phyloP scores from a whole-genome alignment of 1,140 invertebrate genomes.

The Drosophila azteca region DNA sequence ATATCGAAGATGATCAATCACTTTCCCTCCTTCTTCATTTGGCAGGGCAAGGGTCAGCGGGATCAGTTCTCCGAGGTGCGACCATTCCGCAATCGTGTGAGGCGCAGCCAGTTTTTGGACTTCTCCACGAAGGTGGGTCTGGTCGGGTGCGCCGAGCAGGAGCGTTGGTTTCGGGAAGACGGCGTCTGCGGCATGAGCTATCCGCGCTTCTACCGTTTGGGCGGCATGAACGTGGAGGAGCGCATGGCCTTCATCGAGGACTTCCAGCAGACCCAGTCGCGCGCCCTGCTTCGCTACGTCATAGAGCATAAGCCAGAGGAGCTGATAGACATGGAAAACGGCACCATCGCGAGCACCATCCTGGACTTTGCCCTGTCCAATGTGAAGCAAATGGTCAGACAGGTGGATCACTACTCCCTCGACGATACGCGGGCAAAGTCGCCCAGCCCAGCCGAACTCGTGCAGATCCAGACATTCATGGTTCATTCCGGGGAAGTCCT shows the following conservation, averaged over 20 bases:
- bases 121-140: constrained; percentile 87
- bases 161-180: constrained; percentile 86
- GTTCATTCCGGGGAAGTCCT: constrained; percentile 84
- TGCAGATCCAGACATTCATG: constrained; percentile 90
- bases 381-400: constrained; percentile 63
- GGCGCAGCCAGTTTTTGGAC: constrained; percentile 84
- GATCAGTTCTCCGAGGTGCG: constrained; percentile 79
- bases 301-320: constrained; percentile 79
- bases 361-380: constrained; percentile 85
- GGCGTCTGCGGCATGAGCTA: constrained; percentile 85
- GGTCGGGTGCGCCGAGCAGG: constrained; percentile 85
- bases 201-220: constrained; percentile 86
- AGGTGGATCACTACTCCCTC: constrained; percentile 65
- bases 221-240: constrained; percentile 83
- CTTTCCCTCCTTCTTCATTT: constrained; percentile 86
- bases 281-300: constrained; percentile 92
- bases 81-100: constrained; percentile 85
- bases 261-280: constrained; percentile 91
- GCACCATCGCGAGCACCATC: constrained; percentile 77
- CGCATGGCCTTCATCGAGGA: constrained; percentile 85
- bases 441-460: constrained; percentile 67
- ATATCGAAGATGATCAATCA: constrained; percentile 86
- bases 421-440: constrained; percentile 57
- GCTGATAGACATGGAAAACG: constrained; percentile 41
- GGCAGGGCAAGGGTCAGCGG: constrained; percentile 82